Base-by-base conservation (phyloP, 2,113 vertebrate species). In the Calyptommatus sinebrachiatus region DNA sequence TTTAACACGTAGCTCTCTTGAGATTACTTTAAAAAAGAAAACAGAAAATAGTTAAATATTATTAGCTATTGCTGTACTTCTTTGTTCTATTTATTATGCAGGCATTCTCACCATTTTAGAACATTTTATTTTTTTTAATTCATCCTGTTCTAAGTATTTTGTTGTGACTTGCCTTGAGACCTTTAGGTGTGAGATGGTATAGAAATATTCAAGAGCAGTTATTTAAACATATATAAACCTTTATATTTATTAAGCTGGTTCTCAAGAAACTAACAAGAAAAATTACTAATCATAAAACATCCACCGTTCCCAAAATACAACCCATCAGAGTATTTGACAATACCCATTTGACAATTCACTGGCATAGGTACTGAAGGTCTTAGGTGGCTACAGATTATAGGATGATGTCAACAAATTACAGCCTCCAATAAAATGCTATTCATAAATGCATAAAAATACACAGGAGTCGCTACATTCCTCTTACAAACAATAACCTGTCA, bases 221-320 rank as follows among this genome's bases (percentile, higher is more conserved):
- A n/a, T 68, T 68, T 26, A 62, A 26, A 62, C 61, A 21, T 8
- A n/a, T 65, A 9, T 65, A 24, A 65, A 26, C 9, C n/a, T 2
- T 65, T 57, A 57, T 18, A 57, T 18, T 57, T 57, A 57, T 57
- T 57, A 5, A 18, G 53, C 53, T 57, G 14, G 53, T 57, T 57
- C 53, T 18, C 18, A 57, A 57, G 53, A 18, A 57, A 18, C 53
- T 57, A 12, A 57, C 26, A 65, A 11, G 10, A 7, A 26, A 65
- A n/a, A 9, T 29, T 0, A 0, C 14, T 28, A 22, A 26, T 26
- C 35, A 0, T 8, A 21, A 10, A 6, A 5, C 7, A 3, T 5
- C 16, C 1, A 9, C 41, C 24, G 22, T 48, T 71, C 24, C 24
- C 10, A 45, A 41, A 7, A 5, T 1, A 48, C 26, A 20, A 35